Evolutionary conservation across 2,113 vertebrate genomes (phyloP), one percentile per base, ranked within the genome.

Genomic region (Candoia aspera): DNA sequence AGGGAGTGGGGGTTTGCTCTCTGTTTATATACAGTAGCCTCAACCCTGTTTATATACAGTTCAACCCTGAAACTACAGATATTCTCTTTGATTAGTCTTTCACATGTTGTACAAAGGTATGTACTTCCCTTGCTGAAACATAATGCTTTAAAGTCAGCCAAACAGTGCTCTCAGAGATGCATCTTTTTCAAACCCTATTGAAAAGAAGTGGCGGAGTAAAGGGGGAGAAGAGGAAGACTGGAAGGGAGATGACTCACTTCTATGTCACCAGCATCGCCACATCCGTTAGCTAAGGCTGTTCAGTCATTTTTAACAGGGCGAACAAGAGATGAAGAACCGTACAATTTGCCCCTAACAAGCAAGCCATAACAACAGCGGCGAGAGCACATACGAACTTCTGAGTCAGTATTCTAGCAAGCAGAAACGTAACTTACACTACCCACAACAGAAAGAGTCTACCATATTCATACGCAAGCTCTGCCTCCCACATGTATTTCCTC

Each of bases 41-140:
- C 42, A 42, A 2, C 42, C 42, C 42, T 42, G 42, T 42, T 42
- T 42, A 42, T 42, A 42, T 42, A 42, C 42, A 42, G 42, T 42
- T 42, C 42, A 42, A 42, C 42, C 42, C 42, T 42, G 42, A 42
- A 42, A 3, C 42, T 42, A 42, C 42, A 42, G 42, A 42, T 42
- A 42, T 42, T 42, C 42, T 42, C 42, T 42, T 42, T 42, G 42
- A 42, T 42, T 42, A n/a, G 17, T 4, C 17, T 88, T 11, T 86
- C 92, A 49, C 92, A 95, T 95, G 94, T 93, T 42, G 8, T 79
- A 19, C 73, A 95, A 93, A 95, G 93, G 94, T 57, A 26, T 57
- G 94, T 95, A 92, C 91, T 92, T 91, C 89, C 55, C 86, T 94
- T 68, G 54, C 26, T 89, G 26, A 94, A 53, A 90, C 79, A 59